Evolutionary conservation across 23 tunicate genomes (phyloP).

Genomic region (Botrylloides violaceus): DNA sequence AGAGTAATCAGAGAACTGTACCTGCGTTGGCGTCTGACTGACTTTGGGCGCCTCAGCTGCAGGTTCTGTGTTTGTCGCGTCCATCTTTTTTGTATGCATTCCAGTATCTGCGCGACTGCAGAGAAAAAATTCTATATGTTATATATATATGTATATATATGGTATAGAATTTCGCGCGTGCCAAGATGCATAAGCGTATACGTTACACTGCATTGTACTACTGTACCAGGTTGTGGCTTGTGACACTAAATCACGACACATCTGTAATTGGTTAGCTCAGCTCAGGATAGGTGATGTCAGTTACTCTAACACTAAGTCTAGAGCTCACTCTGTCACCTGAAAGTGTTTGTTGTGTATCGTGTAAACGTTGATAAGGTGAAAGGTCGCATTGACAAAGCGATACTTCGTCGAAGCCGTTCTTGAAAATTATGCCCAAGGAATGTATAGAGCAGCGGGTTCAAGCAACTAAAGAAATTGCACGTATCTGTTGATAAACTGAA

Average conservation of each 20-base stretch:
- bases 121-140: too few relatives aligned
- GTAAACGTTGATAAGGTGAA: slow-evolving; percentile 73
- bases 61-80: slow-evolving; percentile 7
- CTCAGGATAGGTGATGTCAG: too few relatives aligned
- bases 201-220: neutral
- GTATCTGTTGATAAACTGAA: too few relatives aligned
- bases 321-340: slow-evolving; percentile 26
- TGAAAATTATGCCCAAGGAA: slow-evolving; percentile 93
- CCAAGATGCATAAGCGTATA: too few relatives aligned
- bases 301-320: neutral
- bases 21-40: neutral
- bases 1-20: too few relatives aligned
- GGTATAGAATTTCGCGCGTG: too few relatives aligned
- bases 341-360: slow-evolving; percentile 58
- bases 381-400: slow-evolving; percentile 56
- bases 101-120: slow-evolving; percentile 27
- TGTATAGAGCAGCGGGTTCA: slow-evolving; percentile 86
- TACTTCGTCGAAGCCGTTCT: slow-evolving; percentile 65
- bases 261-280: too few relatives aligned
- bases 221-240: too few relatives aligned
- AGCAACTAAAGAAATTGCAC: slow-evolving; percentile 37
- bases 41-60: neutral
- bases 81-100: slow-evolving; percentile 11
- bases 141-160: too few relatives aligned
- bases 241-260: too few relatives aligned